Evolutionary conservation across 2,888 invertebrate species (phyloP), one percentile per base, ranked within the genome.

Genomic region (Icerya purchasi): DNA sequence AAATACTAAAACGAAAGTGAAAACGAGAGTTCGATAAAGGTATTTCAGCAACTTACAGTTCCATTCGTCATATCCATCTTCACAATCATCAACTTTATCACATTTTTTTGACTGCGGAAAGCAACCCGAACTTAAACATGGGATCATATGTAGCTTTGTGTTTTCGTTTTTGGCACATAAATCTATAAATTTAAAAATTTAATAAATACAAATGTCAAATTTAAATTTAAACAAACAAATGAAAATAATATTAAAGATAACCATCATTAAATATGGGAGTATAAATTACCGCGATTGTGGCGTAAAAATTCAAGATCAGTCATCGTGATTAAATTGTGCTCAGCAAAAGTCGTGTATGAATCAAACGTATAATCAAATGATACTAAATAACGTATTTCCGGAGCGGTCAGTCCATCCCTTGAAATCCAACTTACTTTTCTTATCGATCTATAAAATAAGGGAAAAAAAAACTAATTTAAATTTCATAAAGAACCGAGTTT

Each of bases 341-440:
- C 53, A 10, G 22, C 67, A 62, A 78, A 75, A 3, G 75, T 77
- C n/a, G 73, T 70, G 63, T 74, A 72, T 14, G 76, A 69, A 66
- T 77, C 77, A 22, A 73, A 67, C 8, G 75, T 77, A 63, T 74
- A 74, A 56, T 74, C 72, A 22, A 72, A 69, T 0, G 75, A 70
- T 3, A 73, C 70, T 59, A 71, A 71, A 60, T 71, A 71, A 1
- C 66, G 62, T 24, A 67, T 68, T 53, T 68, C 64, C 54, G 69
- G 69, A 2, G 70, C 66, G 3, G 58, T 59, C 50, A 65, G 64
- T 1, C 70, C 71, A 58, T 66, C 68, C 36, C 70, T 63, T 55
- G 68, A 66, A 36, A 68, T 62, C 66, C 69, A 67, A 3, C 62
- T 64, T 55, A 70, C 65, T 62, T 66, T 67, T 58, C 68, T 68